phyloP scores from a whole-genome alignment of 2,113 vertebrate species.

The Sapayoa aenigma region DNA sequence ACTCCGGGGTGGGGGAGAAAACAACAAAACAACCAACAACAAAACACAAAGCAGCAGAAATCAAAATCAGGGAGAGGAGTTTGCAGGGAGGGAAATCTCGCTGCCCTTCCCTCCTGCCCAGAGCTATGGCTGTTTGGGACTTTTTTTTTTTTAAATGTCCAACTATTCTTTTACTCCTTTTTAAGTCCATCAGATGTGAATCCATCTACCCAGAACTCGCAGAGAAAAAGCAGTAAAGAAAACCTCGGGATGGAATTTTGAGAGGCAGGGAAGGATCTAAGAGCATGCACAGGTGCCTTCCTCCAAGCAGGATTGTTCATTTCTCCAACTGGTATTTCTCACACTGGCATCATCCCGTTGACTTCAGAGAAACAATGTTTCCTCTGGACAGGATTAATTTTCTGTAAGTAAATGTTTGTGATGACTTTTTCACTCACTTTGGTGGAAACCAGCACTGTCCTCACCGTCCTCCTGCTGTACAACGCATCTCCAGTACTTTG shows the following conservation, averaged over 20 bases:
- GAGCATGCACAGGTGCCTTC: background rate
- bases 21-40: background rate
- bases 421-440: background rate
- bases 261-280: background rate
- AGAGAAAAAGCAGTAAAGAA: background rate
- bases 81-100: background rate
- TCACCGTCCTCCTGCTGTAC: background rate
- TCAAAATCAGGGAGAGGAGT: background rate
- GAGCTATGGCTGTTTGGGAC: background rate
- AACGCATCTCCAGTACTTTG: rapidly evolving
- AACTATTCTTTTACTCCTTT: background rate
- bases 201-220: background rate
- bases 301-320: background rate
- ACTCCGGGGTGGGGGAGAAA: background rate
- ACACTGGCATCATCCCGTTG: background rate
- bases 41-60: background rate
- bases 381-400: rapidly evolving
- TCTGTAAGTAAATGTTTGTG: background rate
- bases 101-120: background rate
- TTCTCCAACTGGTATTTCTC: background rate
- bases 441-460: background rate
- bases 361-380: background rate
- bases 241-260: background rate
- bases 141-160: background rate
- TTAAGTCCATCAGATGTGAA: background rate